Base-by-base conservation (phyloP, 64 coral and sea anemone genomes). In the Montipora capricornis region DNA sequence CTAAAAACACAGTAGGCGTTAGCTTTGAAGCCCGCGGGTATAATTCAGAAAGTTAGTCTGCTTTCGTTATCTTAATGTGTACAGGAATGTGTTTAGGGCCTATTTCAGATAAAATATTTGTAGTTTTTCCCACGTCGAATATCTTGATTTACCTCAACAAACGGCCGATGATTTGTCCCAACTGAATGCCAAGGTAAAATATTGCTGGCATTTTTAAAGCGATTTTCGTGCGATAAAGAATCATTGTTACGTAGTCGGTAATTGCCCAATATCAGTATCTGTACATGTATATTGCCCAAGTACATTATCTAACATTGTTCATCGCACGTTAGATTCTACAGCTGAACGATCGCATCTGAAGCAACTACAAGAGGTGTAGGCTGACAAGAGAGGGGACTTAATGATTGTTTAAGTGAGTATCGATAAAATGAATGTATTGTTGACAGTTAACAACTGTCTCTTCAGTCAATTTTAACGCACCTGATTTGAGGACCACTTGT, bases 101-200 rank as follows among this genome's bases (percentile, higher is more conserved):
- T 67, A 12, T 14, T 15, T 67, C 62, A 4, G 62, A 1, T 71
- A 17, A 71, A 20, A 24, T 71, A 20, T 20, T 15, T 20, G 8
- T 20, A 20, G 5, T 20, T 71, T 24, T 71, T 71, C 68, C 68
- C 68, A 71, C 17, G 20, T 7, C 17, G 68, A 24, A 71, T 71
- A 71, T 71, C 5, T n/a, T 5, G 20, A 71, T 71, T 71, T 20
- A 71, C 4, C 68, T 15, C 12, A 67, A 67, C 62, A 67, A 67
- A 14, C 37, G 37, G 37, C 37, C 37, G 37, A 57, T 57, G 20
- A 71, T 71, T 4, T 5, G 3, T 20, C 20, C 68, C 7, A 14
- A 67, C 52, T 64, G 5, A 71, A 71, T 71, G 17, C 68, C 68
- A 71, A 71, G 68, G 68, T 71, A 19, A 71, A 71, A 71, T 71